A percentile compares a stretch with the other conserved stretches of the same genome.
These are phyloP conservation scores for Aphrocallistes beatrix DNA, from an alignment of 37 sponge, comb jelly and placozoan species.

Conservation along the genomic window DNA sequence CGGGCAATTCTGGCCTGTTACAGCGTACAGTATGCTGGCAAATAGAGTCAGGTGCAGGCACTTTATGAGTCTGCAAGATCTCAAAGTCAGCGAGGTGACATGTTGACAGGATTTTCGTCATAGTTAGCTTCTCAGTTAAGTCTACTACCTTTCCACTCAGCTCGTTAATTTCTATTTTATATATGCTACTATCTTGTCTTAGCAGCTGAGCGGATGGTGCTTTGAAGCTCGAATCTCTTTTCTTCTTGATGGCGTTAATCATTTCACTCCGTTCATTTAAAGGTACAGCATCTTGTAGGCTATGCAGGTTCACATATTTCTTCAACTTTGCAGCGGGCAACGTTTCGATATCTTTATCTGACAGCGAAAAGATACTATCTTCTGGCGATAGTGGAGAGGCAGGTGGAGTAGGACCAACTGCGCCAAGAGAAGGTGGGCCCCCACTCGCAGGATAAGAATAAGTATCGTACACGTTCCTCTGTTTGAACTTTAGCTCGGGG, in stretches of 20 bases:
- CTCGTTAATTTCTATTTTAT: neutral
- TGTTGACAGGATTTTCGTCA: neutral
- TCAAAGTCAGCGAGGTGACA: neutral
- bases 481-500: neutral
- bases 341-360: neutral
- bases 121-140: neutral
- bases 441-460: neutral
- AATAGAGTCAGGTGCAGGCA: neutral
- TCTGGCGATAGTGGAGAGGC: neutral
- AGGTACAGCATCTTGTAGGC: neutral
- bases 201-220: neutral
- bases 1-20: neutral
- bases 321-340: neutral
- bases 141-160: constrained; percentile 5
- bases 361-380: neutral
- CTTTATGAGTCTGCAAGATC: neutral
- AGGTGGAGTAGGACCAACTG: neutral
- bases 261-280: neutral
- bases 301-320: neutral
- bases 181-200: neutral
- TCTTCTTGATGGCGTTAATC: neutral
- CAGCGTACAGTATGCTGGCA: neutral
- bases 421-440: neutral
- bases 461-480: constrained; percentile 7
- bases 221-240: neutral